Base-by-base conservation (phyloP, 1,140 invertebrate genomes). In the Pectinophora gossypiella region DNA sequence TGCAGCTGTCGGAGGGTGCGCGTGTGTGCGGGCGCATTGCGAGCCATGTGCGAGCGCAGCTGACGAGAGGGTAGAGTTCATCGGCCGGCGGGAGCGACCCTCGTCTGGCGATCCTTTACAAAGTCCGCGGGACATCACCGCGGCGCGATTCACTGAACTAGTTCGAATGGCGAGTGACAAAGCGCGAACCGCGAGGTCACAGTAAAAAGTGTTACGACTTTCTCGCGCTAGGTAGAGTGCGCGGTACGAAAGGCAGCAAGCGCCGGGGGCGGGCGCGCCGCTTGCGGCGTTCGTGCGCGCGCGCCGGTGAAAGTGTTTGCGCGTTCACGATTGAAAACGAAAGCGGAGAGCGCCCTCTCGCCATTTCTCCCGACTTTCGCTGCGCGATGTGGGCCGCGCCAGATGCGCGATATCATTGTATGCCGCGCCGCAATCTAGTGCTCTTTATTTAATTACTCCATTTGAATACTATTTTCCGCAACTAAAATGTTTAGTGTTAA, bases 131-230 rank as follows among this genome's bases (percentile, higher is more conserved):
- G 68, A 64, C n/a, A n/a, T n/a, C n/a, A n/a, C n/a, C 56, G 58
- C 61, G 68, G 55, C 55, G 66, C 71, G 64, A 67, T 76, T 68
- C 60, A 67, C 58, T 83, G 80, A 82, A 85, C 79, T 85, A 85
- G 77, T 77, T 85, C 56, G 64, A 68, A 72, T 74, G 66, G 59
- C 64, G 68, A 81, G 72, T 77, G 78, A 85, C 77, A 85, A 85
- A 82, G 69, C 74, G 72, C 75, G 65, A 78, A 76, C 66, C 64
- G 69, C 79, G 82, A 79, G 84, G 80, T 85, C 84, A 86, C 64
- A 64, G 56, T 77, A 78, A 85, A 88, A 85, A 87, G 85, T 88
- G 85, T 85, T 87, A 88, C 86, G 72, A 87, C 87, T 89, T 89
- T 89, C 87, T 86, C 87, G 84, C 66, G 69, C 71, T 72, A 70